Percentiles rank a stretch among this genome's conserved stretches.
Evolutionary conservation across 2,797 vertebrate genomes (phyloP).

Genomic region (Micromesistius poutassou): DNA sequence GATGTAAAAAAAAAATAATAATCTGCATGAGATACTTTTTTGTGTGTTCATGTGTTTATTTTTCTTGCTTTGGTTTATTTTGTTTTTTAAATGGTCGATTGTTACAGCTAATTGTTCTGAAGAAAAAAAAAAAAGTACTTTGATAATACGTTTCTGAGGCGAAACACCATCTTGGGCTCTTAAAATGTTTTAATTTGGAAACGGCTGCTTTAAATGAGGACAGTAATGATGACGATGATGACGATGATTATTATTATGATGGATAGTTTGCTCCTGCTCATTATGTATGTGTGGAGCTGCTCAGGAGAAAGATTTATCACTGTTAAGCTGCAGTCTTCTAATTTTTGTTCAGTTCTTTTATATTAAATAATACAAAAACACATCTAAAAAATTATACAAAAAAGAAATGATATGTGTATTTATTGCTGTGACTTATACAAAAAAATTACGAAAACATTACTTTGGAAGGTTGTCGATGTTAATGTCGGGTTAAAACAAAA

Average conservation of each 20-base stretch:
- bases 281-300: conserved; percentile 27
- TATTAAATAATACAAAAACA: conserved; percentile 12
- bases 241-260: background rate
- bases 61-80: conserved; percentile 7
- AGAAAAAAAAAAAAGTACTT: background rate
- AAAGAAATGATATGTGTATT: conserved; percentile 7
- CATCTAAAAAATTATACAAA: conserved; percentile 5
- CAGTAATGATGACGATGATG: conserved; percentile 3
- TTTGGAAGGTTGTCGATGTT: conserved; percentile 37
- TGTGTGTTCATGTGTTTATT: conserved; percentile 14
- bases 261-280: conserved; percentile 8
- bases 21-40: conserved; percentile 54
- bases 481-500: conserved; percentile 21
- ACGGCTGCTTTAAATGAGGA: background rate
- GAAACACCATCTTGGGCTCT: background rate
- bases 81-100: background rate
- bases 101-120: conserved; percentile 1
- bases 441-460: conserved; percentile 21
- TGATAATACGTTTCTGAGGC: background rate
- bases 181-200: background rate
- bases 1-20: conserved; percentile 34
- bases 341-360: conserved; percentile 7
- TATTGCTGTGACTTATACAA: conserved; percentile 36
- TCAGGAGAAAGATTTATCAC: background rate
- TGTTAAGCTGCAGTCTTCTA: background rate